Base-by-base conservation (phyloP, 2,797 vertebrate species). In the Champsocephalus gunnari region DNA sequence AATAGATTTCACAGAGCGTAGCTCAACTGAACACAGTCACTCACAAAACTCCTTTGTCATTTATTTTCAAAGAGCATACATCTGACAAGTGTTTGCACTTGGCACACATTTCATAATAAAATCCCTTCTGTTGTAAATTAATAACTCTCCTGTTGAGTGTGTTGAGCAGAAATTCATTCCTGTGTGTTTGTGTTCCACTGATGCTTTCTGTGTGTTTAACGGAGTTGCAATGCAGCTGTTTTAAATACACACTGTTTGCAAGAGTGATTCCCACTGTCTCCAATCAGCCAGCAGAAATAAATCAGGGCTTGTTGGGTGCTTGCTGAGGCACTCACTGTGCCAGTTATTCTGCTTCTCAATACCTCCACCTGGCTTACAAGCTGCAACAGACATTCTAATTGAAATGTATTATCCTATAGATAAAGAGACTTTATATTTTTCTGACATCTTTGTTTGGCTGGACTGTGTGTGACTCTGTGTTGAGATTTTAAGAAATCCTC, bases 261-360 rank as follows among this genome's bases (percentile, higher is more conserved):
- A 83, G 87, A 81, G 77, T 88, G 74, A 83, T 84, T 75, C 82
- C 38, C 63, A 59, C 58, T 75, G 73, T 80, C 81, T 90, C 66
- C 83, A 70, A 71, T 84, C 85, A 86, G 85, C 54, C 70, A 77
- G 68, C 58, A 9, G 66, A 87, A 74, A 92, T 89, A 79, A 90
- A 92, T 92, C 89, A 84, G 70, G 80, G 79, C 80, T 88, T 84
- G 87, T 84, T 82, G 67, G 77, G 19, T 70, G 76, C 80, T 76
- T 64, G 14, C 84, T 82, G 68, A 88, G 69, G 73, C 85, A 48
- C 81, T 5, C 57, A 79, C 77, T 17, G 41, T 24, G 57, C 50
- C 55, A 34, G 78, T 79, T 83, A 73, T 84, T 87, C 76, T 56
- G 65, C 82, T 80, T 80, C 71, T 74, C 58, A 51, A 75, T 47